A percentile compares a stretch with the other conserved stretches of the same genome.
These are phyloP conservation scores for Zosterops hypoxanthus DNA, from an alignment of 2,113 vertebrate genomes.

Conservation along the genomic window DNA sequence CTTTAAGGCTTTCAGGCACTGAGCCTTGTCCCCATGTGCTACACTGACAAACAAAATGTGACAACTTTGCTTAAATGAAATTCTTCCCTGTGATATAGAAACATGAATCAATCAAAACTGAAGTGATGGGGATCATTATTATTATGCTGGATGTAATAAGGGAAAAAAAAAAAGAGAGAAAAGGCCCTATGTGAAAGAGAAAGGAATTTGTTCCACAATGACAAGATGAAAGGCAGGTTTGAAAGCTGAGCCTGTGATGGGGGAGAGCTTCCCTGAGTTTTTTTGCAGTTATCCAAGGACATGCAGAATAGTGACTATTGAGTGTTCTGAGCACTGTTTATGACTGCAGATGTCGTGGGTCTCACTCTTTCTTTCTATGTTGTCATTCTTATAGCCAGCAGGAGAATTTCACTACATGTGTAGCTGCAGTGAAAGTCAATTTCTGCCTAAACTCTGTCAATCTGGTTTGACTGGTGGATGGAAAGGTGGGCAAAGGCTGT, in stretches of 20 bases:
- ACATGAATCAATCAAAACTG: neutral
- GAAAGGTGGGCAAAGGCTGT: neutral
- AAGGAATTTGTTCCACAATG: neutral
- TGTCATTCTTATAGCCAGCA: neutral
- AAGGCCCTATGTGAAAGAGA: neutral
- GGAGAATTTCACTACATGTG: neutral
- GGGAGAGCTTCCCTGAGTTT: neutral
- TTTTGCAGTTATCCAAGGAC: neutral
- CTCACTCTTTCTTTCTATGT: neutral
- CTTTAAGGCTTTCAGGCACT: neutral
- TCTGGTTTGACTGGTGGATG: neutral
- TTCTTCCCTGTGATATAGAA: neutral
- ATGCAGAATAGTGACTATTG: neutral
- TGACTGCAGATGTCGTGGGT: neutral
- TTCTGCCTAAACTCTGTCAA: neutral
- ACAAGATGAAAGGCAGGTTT: neutral
- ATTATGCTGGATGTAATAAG: neutral
- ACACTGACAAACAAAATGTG: neutral
- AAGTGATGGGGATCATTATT: neutral
- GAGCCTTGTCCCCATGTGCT: neutral
- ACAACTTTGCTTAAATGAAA: neutral
- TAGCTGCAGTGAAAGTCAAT: neutral
- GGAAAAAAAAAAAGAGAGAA: neutral
- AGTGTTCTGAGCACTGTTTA: neutral
- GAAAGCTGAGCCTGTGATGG: neutral